Conservation (phyloP, 1,140 invertebrate species). For the Saccostrea cuccullata region DNA sequence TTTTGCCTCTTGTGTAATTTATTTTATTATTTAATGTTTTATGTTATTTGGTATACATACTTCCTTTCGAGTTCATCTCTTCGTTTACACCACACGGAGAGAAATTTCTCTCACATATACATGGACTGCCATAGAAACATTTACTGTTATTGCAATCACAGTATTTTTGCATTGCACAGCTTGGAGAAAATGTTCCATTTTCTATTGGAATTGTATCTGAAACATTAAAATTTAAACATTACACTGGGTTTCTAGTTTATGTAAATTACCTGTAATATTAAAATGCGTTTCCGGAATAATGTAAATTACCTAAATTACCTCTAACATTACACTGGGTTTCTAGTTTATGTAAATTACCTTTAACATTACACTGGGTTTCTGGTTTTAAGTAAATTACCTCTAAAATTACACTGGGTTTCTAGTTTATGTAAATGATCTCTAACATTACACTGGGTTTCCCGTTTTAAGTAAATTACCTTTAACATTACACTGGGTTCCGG, state of each 20-base stretch:
- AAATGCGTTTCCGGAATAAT: no score
- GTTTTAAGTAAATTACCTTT: neutral
- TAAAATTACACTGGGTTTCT: no score
- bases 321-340: no score
- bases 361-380: no score
- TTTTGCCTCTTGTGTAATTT: no score
- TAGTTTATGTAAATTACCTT: neutral
- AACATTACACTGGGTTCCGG: no score
- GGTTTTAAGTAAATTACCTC: no score
- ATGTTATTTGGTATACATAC: neutral
- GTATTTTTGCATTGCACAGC: conserved; percentile 2
- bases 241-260: neutral
- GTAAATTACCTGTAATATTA: no score
- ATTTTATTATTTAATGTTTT: no score
- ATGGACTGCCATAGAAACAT: neutral
- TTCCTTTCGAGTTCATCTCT: neutral
- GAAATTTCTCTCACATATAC: conserved; percentile 31
- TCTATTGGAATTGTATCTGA: conserved; percentile 17
- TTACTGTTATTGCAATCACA: conserved; percentile 6
- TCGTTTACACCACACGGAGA: neutral
- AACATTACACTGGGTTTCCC: no score
- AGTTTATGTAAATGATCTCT: no score
- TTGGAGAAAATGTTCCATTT: conserved; percentile 2
- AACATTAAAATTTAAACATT: neutral
- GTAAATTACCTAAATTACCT: no score